phyloP scores from a whole-genome alignment of 2,888 invertebrate genomes.

The Embidobia sp. region DNA sequence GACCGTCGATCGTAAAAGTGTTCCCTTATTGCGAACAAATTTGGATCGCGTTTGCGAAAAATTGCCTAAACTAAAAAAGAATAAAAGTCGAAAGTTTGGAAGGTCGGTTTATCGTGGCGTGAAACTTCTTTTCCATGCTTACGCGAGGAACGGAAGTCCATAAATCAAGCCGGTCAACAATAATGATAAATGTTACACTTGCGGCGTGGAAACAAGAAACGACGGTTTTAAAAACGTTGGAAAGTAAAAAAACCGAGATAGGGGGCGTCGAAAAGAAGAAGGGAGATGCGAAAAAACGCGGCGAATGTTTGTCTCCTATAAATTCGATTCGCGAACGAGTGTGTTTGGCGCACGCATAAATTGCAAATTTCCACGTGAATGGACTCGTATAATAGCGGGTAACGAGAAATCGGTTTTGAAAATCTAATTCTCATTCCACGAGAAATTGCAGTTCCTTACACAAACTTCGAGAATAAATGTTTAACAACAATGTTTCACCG shows the following conservation, averaged over 20 bases:
- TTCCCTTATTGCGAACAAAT: constrained; percentile 22
- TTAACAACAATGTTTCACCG: constrained; percentile 57
- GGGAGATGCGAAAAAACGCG: constrained; percentile 7
- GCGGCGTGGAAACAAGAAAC: constrained; percentile 27
- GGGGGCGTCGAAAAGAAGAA: not conserved
- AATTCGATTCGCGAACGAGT: constrained; percentile 50
- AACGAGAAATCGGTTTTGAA: constrained; percentile 66
- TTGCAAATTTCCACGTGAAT: constrained; percentile 63
- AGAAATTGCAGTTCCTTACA: constrained; percentile 60
- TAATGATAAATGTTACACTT: constrained; percentile 50
- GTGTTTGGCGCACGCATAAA: constrained; percentile 63
- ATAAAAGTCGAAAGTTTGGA: too few relatives aligned
- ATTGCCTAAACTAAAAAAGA: constrained; percentile 28
- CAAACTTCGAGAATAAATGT: constrained; percentile 64
- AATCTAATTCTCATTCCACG: constrained; percentile 63
- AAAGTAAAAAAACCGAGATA: not conserved
- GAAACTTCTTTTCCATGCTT: constrained; percentile 31
- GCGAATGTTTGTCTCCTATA: constrained; percentile 42
- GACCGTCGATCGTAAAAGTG: too few relatives aligned
- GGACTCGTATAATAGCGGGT: constrained; percentile 64
- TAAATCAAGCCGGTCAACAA: constrained; percentile 32
- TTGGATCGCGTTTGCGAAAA: constrained; percentile 17
- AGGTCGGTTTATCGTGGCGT: constrained; percentile 12
- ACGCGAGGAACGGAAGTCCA: constrained; percentile 33
- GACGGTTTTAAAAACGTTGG: not conserved